A percentile compares a stretch with the other conserved stretches of the same genome.
Conservation (phyloP, 2,797 vertebrate species). For the Aeoliscus strigatus region DNA sequence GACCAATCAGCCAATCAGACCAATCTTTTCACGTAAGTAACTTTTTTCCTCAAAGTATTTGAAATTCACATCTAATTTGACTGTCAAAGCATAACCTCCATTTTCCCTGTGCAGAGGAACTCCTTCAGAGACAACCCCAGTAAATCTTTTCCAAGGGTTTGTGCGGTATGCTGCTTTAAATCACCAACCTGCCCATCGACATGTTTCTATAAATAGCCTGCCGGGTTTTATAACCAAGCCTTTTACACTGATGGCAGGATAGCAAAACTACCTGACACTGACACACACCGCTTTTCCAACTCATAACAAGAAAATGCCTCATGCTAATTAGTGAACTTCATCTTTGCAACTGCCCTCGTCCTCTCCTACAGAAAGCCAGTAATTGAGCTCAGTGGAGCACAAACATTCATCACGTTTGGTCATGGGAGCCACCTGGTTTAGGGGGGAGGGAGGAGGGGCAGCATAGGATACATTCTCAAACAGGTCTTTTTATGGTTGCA, state of each 20-base stretch:
- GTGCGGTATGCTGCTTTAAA: conserved; percentile 38
- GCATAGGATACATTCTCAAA: too few species aligned
- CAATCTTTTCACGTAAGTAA: conserved; percentile 22
- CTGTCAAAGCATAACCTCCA: conserved; percentile 31
- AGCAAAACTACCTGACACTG: conserved; percentile 26
- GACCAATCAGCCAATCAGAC: conserved; percentile 28
- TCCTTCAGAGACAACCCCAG: conserved; percentile 32
- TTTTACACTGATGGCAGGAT: conserved; percentile 35
- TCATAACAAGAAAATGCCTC: conserved; percentile 22
- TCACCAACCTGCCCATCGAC: conserved; percentile 51
- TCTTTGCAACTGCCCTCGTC: too few species aligned
- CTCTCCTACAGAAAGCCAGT: conserved; percentile 6
- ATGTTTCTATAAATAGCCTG: conserved; percentile 63
- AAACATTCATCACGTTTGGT: conserved; percentile 9
- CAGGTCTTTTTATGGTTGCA: too few species aligned
- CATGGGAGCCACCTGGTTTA: conserved; percentile 1
- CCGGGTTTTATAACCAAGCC: conserved; percentile 46
- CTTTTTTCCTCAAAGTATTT: conserved; percentile 28
- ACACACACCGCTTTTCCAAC: conserved; percentile 21
- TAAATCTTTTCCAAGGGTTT: conserved; percentile 44
- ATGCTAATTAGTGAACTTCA: conserved; percentile 24
- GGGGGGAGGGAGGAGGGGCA: too few species aligned
- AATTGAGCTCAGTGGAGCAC: conserved; percentile 7
- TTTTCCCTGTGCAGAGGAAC: conserved; percentile 38
- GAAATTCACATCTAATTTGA: conserved; percentile 46